Evolutionary conservation across 2,797 vertebrate species (phyloP), one percentile per base, ranked within the genome.

Genomic region (Semotilus atromaculatus): DNA sequence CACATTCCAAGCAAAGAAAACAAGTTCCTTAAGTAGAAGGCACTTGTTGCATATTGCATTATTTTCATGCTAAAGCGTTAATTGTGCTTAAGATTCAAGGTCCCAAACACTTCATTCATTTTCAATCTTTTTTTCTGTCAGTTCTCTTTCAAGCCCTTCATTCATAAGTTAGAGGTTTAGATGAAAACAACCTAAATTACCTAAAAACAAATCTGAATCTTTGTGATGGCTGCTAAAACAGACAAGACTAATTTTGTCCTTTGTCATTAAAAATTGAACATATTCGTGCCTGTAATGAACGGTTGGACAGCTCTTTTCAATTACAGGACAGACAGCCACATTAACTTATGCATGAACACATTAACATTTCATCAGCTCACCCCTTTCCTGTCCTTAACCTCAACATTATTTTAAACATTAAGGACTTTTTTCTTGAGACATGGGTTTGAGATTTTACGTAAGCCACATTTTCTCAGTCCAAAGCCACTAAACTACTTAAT

Each of bases 401-500:
- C 26, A 31, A 6, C 19, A 29, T n/a, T 51, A 48, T 23, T 80
- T 67, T 45, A 67, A 80, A 80, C 77, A 82, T 60, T 38, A 23
- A 45, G 40, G 53, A 51, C 43, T 36, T 72, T 45, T 62, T 55
- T n/a, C 29, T 62, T 7, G 21, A n/a, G 21, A 81, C 36, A 23
- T n/a, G 36, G 36, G 5, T 55, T 48, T 1, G 5, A 74, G n/a
- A n/a, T 82, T 82, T 73, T 34, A 64, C 14, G 2, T 45, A 62
- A 62, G 36, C 70, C n/a, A 26, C 38, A 45, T 79, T 34, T 79
- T 36, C 72, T 66, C 58, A 16, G 2, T 40, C 18, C n/a, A 71
- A 40, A 60, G 51, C 79, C 66, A 81, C 66, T 40, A 4, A 21
- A 18, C 21, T 40, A 70, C 48, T 81, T 81, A 51, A 66, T 66